A percentile compares a stretch with the other conserved stretches of the same genome.
phyloP scores from a whole-genome alignment of 2,797 vertebrate species.

The Enteromius viviparus region DNA sequence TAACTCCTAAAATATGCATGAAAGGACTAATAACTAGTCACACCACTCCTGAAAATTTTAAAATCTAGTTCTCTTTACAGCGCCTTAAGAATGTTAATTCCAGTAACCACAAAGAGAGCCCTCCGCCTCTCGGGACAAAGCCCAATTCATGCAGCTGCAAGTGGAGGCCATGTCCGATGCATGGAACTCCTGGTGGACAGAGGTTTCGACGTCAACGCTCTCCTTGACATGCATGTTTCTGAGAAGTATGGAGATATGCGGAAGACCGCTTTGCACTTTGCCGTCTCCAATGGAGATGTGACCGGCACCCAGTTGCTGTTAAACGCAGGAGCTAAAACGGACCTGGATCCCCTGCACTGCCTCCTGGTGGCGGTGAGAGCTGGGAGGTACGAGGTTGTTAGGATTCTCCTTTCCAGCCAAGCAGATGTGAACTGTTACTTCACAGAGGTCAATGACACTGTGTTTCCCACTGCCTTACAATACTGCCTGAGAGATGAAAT shows the following conservation, averaged over 20 bases:
- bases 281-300: constrained; percentile 84
- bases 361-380: constrained; percentile 86
- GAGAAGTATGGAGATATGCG: constrained; percentile 82
- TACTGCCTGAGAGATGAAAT: constrained; percentile 87
- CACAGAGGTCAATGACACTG: constrained; percentile 81
- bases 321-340: constrained; percentile 80
- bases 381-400: constrained; percentile 80
- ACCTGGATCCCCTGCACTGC: constrained; percentile 85
- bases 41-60: neutral
- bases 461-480: constrained; percentile 88
- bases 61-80: constrained; percentile 65
- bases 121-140: constrained; percentile 81
- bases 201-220: constrained; percentile 81
- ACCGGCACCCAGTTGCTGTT: constrained; percentile 80
- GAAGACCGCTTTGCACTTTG: constrained; percentile 80
- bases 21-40: no score
- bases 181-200: constrained; percentile 80
- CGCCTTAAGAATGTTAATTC: constrained; percentile 84
- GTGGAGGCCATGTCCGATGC: constrained; percentile 82
- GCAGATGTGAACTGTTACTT: constrained; percentile 90
- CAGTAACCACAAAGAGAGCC: constrained; percentile 80
- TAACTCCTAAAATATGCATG: neutral
- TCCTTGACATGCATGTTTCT: constrained; percentile 79
- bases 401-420: constrained; percentile 79
- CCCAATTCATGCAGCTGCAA: constrained; percentile 84